Evolutionary conservation across 2,888 invertebrate species (phyloP), one percentile per base, ranked within the genome.

Genomic region (Stenodema calcarata): DNA sequence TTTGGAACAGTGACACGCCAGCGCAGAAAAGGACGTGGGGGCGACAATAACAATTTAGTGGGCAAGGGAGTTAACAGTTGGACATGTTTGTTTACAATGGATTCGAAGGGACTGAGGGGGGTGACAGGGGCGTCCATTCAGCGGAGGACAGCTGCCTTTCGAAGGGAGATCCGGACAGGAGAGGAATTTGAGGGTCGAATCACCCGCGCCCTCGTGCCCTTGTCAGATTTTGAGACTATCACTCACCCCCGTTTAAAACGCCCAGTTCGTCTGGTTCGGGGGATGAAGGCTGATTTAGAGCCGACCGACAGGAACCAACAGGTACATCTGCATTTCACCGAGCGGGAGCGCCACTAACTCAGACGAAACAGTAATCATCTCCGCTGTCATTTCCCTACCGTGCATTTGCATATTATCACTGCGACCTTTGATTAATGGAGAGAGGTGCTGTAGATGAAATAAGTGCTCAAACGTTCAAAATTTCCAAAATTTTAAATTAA

Each of bases 31-130:
- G n/a, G 70, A 41, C 82, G 50, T 47, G 42, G 41, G 82, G 76
- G 69, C 78, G 78, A 86, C 78, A 86, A 86, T 86, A 78, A 88
- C 88, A 83, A 88, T 88, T 88, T 88, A 88, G 87, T 88, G 88
- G 86, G 86, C 78, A 41, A 78, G 76, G 87, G 87, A 88, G 88
- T 87, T 87, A 88, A 88, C 88, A 88, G 88, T 88, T 88, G 88
- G 87, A 87, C 86, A 86, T 88, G 88, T 88, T 88, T 88, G 88
- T 88, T 88, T 88, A 88, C 88, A 88, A 88, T 87, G 73, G 87
- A 23, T 23, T 23, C 23, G 18, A 62, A 79, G 41, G 83, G 47
- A 28, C 7, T 28, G 75, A 1, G 42, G 84, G 42, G 83, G 44
- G 28, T 9, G 47, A 42, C 1, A 27, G 23, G 18, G 54, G 69